phyloP scores from a whole-genome alignment of 2,888 invertebrate genomes.

The Scaptomyza cyrtandrae region DNA sequence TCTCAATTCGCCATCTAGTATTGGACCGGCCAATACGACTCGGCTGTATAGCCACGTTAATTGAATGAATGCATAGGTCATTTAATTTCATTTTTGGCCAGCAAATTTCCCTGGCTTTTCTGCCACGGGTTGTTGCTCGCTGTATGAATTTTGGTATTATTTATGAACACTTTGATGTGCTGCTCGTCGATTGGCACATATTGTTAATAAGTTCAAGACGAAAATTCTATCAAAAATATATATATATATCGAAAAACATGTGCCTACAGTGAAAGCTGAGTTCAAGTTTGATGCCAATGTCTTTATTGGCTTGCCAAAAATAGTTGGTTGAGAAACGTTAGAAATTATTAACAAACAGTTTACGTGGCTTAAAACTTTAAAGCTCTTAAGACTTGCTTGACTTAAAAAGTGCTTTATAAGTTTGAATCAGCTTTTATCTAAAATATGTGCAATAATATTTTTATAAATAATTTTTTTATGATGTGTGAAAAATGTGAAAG shows the following conservation, averaged over 20 bases:
- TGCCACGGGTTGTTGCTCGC: conserved; percentile 15
- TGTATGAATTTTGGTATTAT: conserved; percentile 8
- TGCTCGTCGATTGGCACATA: conserved; percentile 42
- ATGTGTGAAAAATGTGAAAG: neutral
- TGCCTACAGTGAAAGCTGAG: neutral
- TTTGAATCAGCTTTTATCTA: neutral
- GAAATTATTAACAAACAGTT: neutral
- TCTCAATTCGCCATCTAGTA: conserved; percentile 36
- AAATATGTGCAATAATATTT: neutral
- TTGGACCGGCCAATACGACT: conserved; percentile 17
- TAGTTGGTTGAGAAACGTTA: neutral
- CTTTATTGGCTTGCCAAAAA: neutral
- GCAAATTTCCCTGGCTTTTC: conserved; percentile 11
- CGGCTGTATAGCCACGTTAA: conserved; percentile 52
- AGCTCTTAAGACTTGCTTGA: neutral
- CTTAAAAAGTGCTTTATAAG: neutral
- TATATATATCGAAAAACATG: neutral
- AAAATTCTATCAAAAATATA: conserved; percentile 12
- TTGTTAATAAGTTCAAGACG: conserved; percentile 23
- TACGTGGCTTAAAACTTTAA: neutral
- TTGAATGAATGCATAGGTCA: conserved; percentile 66
- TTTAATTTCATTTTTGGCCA: conserved; percentile 48
- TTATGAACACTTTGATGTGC: conserved; percentile 52
- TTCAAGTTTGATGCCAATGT: neutral
- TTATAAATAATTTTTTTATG: neutral